Base-by-base conservation (phyloP, 2,113 vertebrate species). In the Dasyprocta punctata region DNA sequence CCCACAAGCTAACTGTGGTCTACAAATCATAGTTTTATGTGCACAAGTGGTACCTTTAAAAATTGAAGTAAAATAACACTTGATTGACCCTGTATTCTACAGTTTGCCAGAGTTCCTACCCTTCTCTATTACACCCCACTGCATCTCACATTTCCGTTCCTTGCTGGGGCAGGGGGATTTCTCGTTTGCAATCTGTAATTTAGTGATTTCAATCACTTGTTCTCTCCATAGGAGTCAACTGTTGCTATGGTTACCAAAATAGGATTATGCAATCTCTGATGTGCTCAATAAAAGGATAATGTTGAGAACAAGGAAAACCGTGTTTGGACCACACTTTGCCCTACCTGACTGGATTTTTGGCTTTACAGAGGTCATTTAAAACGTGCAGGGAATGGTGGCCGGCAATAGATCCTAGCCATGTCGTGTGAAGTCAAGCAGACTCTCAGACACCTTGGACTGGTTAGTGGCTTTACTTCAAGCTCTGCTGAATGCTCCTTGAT, bases 221-320 rank as follows among this genome's bases (percentile, higher is more conserved):
- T 92, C 3, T 91, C 60, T 95, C 94, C 28, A 16, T 36, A 87
- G 80, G 75, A 95, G 61, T 90, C 67, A 61, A 65, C 73, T 77
- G 96, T 95, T 93, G 84, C 83, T 91, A 93, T 93, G 89, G 93
- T 94, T 92, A 95, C 83, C 60, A 58, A 61, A 91, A 94, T n/a
- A 93, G 84, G 78, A 81, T 94, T 89, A 47, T 58, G 60, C 30
- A 11, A 77, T 67, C 80, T 95, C 60, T 52, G 80, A 26, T 10
- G 1, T 13, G 13, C 65, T 88, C 78, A 61, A 52, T 14, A 47
- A 60, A 81, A 97, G 41, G 83, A 36, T 63, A 41, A 80, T 16
- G 8, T 54, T 56, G 63, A 86, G 54, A 83, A 92, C 83, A 75
- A 94, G 78, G 81, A 44, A 71, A 11, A 87, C 1, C 30, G 56